Evolutionary conservation across 2,797 vertebrate genomes (phyloP).

Genomic region (Myotis planiceps): DNA sequence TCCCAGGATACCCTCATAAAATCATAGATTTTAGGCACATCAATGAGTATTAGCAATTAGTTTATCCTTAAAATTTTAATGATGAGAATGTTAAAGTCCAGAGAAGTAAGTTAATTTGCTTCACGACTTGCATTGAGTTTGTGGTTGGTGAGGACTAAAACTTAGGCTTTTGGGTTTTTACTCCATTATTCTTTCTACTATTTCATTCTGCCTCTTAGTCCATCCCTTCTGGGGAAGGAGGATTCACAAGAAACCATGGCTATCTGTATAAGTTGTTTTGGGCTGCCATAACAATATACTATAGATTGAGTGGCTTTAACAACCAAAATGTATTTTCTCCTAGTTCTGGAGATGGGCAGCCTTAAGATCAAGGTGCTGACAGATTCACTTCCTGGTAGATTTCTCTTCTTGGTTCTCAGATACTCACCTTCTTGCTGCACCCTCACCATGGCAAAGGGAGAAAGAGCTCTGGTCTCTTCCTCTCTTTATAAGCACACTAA

Average conservation of each 20-base stretch:
- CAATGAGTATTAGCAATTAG: background rate
- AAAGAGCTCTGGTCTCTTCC: background rate
- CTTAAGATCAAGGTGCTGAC: background rate
- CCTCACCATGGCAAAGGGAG: background rate
- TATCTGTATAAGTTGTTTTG: background rate
- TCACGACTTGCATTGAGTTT: background rate
- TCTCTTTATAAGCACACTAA: background rate
- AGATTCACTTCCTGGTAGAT: background rate
- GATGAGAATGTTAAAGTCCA: background rate
- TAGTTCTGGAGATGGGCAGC: background rate
- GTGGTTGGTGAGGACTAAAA: background rate
- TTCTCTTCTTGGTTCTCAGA: background rate
- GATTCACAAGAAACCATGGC: background rate
- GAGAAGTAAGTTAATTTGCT: background rate
- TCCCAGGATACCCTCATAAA: background rate
- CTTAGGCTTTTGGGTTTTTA: background rate
- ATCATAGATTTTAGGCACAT: background rate
- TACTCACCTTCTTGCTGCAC: background rate
- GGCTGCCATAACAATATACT: background rate
- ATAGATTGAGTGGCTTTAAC: background rate
- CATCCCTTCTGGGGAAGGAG: background rate
- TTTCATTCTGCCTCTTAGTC: background rate
- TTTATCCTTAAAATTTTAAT: background rate
- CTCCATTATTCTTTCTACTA: background rate
- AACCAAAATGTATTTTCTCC: background rate